phyloP scores from a whole-genome alignment of 2,888 invertebrate species.

The Polymixis flavicincta region DNA sequence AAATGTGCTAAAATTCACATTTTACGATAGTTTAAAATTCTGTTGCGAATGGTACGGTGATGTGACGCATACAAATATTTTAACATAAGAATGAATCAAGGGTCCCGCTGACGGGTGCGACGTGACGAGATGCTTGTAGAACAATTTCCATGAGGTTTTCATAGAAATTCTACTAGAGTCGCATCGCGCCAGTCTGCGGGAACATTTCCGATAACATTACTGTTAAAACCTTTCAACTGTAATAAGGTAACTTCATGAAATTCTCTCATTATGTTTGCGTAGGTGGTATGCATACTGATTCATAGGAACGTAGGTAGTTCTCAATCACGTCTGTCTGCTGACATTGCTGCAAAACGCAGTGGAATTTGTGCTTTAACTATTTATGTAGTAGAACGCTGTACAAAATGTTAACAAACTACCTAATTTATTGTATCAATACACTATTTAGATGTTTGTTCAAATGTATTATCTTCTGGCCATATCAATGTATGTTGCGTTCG shows the following conservation, averaged over 20 bases:
- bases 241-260: conserved; percentile 38
- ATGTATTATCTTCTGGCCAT: conserved; percentile 24
- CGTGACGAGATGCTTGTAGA: too few species aligned
- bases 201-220: conserved; percentile 1
- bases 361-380: conserved; percentile 28
- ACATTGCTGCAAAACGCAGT: conserved; percentile 40
- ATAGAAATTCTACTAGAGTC: too few species aligned
- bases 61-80: conserved; percentile 64
- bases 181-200: too few species aligned
- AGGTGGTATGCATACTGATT: conserved; percentile 40
- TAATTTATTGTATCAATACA: conserved; percentile 1
- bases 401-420: conserved; percentile 28
- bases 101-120: too few species aligned
- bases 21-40: conserved; percentile 69
- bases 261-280: conserved; percentile 37
- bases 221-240: conserved; percentile 20
- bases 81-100: conserved; percentile 45
- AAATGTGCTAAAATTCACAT: conserved; percentile 69
- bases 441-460: conserved; percentile 35
- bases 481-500: conserved; percentile 38
- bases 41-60: conserved; percentile 61
- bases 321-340: conserved; percentile 39
- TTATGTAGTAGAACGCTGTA: conserved; percentile 23
- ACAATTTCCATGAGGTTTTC: too few species aligned
- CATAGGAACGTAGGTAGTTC: conserved; percentile 32